phyloP scores from a whole-genome alignment of 37 sponge, comb jelly and placozoan genomes.

The Spongia lamella region DNA sequence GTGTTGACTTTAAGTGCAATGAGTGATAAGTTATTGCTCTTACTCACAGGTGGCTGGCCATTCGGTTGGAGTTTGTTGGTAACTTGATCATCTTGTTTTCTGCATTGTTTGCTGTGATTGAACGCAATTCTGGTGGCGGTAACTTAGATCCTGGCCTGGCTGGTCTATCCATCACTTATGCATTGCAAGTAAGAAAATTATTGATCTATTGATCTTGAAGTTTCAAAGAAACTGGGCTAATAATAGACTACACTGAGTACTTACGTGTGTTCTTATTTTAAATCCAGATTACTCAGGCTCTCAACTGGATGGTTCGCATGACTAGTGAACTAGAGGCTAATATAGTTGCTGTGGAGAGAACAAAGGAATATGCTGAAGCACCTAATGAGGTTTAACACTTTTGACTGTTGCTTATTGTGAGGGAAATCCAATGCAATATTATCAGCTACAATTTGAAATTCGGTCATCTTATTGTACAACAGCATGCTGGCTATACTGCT shows the following conservation, averaged over 20 bases:
- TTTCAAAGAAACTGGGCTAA: too few species aligned
- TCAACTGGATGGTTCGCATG: constrained; percentile 93
- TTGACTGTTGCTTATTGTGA: too few species aligned
- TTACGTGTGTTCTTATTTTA: background rate
- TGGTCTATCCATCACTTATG: constrained; percentile 91
- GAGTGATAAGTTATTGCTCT: background rate
- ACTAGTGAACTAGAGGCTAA: constrained; percentile 93
- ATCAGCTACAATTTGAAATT: too few species aligned
- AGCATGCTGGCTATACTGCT: too few species aligned
- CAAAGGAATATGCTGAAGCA: constrained; percentile 84
- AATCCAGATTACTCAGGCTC: constrained; percentile 68
- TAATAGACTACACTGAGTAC: too few species aligned
- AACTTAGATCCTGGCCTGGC: constrained; percentile 65
- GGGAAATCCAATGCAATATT: too few species aligned
- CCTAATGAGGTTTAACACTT: constrained; percentile 63
- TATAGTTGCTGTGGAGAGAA: constrained; percentile 93
- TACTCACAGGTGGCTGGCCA: constrained; percentile 85
- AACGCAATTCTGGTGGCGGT: constrained; percentile 37
- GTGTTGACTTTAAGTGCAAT: background rate
- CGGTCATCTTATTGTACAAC: too few species aligned
- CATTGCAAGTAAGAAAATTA: constrained; percentile 74
- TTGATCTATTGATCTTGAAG: too few species aligned
- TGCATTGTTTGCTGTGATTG: constrained; percentile 89
- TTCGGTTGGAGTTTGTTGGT: constrained; percentile 92
- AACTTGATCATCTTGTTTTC: constrained; percentile 87